Evolutionary conservation across 1,140 invertebrate species (phyloP).

Genomic region (Hylaeus volcanicus): DNA sequence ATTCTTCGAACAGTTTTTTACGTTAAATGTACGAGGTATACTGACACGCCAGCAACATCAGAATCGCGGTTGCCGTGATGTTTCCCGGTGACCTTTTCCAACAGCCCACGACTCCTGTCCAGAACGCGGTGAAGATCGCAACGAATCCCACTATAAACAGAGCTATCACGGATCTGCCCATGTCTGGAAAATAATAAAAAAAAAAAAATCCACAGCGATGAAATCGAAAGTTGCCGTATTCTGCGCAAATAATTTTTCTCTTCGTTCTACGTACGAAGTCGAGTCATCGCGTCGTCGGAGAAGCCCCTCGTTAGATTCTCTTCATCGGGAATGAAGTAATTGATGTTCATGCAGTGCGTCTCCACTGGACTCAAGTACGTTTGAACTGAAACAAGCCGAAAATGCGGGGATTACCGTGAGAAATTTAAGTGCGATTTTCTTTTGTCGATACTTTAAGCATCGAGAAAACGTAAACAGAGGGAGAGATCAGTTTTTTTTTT

Average conservation of each 20-base stretch:
- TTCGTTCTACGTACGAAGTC: constrained; percentile 85
- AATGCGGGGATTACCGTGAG: no score
- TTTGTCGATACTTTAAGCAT: no score
- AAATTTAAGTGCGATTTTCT: no score
- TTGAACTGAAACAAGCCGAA: constrained; percentile 85
- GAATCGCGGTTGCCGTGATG: constrained; percentile 94
- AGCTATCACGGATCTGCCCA: constrained; percentile 94
- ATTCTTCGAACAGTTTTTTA: background rate
- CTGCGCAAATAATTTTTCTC: background rate
- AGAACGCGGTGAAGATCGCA: constrained; percentile 94
- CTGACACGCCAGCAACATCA: constrained; percentile 94
- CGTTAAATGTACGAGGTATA: constrained; percentile 62
- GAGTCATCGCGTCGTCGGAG: constrained; percentile 91
- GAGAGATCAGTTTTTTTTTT: background rate
- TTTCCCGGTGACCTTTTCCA: constrained; percentile 96
- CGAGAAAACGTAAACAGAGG: background rate
- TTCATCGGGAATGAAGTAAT: constrained; percentile 94
- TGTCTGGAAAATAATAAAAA: constrained; percentile 83
- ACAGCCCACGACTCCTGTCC: constrained; percentile 95
- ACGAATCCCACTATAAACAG: constrained; percentile 95
- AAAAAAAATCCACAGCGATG: background rate
- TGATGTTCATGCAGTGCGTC: constrained; percentile 96
- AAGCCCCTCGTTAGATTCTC: constrained; percentile 91
- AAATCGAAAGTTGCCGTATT: background rate
- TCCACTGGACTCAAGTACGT: constrained; percentile 95